Conservation (phyloP, 2,113 vertebrate species). For the Phalacrocorax aristotelis region DNA sequence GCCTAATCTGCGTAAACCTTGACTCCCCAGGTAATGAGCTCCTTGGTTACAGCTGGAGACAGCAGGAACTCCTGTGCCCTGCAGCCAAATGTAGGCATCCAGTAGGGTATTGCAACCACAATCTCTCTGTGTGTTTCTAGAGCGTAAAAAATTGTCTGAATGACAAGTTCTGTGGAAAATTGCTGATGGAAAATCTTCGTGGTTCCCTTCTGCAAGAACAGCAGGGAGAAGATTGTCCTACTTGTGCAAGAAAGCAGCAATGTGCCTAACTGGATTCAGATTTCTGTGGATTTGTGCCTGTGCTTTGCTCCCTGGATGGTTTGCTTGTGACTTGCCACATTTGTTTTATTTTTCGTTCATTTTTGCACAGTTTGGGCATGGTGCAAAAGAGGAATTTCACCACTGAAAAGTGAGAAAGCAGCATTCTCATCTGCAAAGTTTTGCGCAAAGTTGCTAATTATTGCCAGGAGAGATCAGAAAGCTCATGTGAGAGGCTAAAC, state of each 20-base stretch:
- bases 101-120: background rate
- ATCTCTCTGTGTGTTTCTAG: background rate
- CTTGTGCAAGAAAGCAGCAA: background rate
- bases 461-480: background rate
- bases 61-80: background rate
- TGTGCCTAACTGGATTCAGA: background rate
- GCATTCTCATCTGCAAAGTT: background rate
- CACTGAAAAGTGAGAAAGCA: background rate
- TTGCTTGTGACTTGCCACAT: background rate
- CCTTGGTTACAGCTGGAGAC: background rate
- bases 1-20: background rate
- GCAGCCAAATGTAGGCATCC: background rate
- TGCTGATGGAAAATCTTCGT: background rate
- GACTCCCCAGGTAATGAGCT: background rate
- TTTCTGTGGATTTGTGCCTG: background rate
- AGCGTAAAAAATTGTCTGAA: background rate
- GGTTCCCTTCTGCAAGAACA: background rate
- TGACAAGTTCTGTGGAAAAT: background rate
- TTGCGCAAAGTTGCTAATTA: background rate
- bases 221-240: background rate
- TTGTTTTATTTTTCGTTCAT: background rate
- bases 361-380: background rate
- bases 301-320: background rate
- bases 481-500: background rate
- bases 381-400: background rate